A percentile compares a stretch with the other conserved stretches of the same genome.
phyloP scores from a whole-genome alignment of 2,113 vertebrate species.

The Protobothrops flavoviridis region DNA sequence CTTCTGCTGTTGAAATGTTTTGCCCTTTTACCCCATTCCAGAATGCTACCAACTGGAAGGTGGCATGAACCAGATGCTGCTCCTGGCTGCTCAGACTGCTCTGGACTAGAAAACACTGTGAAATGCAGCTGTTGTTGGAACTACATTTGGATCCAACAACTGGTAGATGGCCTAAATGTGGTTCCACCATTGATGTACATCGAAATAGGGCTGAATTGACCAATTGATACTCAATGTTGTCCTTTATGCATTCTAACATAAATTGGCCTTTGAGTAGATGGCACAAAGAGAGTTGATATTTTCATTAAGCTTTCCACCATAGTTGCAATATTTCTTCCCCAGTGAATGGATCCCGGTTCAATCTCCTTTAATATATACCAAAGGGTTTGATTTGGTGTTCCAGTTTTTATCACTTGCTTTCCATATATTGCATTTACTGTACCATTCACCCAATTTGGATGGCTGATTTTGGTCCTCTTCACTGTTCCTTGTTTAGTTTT shows the following conservation, averaged over 20 bases:
- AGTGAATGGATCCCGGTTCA: not conserved
- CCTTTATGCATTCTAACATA: not conserved
- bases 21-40: not conserved
- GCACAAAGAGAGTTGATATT: not conserved
- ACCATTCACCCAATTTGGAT: not conserved
- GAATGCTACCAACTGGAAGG: not conserved
- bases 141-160: not conserved
- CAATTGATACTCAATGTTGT: not conserved
- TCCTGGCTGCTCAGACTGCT: not conserved
- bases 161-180: not conserved
- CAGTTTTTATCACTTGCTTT: not conserved
- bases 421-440: not conserved
- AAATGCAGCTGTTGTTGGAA: not conserved
- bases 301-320: not conserved
- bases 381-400: not conserved
- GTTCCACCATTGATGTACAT: not conserved
- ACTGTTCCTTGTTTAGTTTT: not conserved
- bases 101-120: not conserved
- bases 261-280: not conserved
- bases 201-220: not conserved
- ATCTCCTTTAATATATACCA: not conserved
- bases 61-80: not conserved
- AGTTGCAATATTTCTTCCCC: not conserved
- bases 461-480: not conserved
- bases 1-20: not conserved